Percentiles rank a stretch among this genome's conserved stretches.
phyloP scores from a whole-genome alignment of 2,797 vertebrate genomes.

The Sebastes reedi region DNA sequence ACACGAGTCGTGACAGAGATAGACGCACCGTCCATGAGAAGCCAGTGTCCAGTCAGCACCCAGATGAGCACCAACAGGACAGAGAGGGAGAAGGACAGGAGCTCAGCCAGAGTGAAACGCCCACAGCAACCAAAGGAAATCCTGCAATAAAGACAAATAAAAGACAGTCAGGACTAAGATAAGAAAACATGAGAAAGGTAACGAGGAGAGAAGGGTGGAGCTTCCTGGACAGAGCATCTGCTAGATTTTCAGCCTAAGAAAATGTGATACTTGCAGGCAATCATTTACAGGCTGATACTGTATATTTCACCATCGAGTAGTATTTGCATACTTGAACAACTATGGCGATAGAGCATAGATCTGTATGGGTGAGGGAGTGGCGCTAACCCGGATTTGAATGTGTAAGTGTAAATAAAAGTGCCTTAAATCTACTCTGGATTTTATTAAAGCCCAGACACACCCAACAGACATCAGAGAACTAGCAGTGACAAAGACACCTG shows the following conservation, averaged over 20 bases:
- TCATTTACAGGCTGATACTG: neutral
- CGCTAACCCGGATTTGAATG: neutral
- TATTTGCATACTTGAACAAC: neutral
- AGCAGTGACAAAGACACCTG: too few relatives aligned
- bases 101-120: slow-evolving; percentile 96
- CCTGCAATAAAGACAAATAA: slow-evolving; percentile 72
- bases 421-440: too few relatives aligned
- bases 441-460: too few relatives aligned
- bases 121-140: slow-evolving; percentile 99
- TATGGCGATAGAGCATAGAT: neutral
- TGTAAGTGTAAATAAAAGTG: too few relatives aligned
- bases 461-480: too few relatives aligned
- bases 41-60: slow-evolving; percentile 99
- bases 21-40: slow-evolving; percentile 96
- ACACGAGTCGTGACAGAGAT: neutral
- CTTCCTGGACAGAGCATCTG: neutral
- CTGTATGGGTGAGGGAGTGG: neutral
- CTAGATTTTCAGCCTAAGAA: neutral
- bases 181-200: neutral
- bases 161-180: neutral
- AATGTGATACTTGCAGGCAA: neutral
- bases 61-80: slow-evolving; percentile 98
- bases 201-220: neutral
- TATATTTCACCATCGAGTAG: neutral
- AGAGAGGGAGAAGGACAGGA: slow-evolving; percentile 96